These are phyloP conservation scores for Hypercompe scribonia DNA, from an alignment of 2,888 invertebrate species.

Conservation along the genomic window DNA sequence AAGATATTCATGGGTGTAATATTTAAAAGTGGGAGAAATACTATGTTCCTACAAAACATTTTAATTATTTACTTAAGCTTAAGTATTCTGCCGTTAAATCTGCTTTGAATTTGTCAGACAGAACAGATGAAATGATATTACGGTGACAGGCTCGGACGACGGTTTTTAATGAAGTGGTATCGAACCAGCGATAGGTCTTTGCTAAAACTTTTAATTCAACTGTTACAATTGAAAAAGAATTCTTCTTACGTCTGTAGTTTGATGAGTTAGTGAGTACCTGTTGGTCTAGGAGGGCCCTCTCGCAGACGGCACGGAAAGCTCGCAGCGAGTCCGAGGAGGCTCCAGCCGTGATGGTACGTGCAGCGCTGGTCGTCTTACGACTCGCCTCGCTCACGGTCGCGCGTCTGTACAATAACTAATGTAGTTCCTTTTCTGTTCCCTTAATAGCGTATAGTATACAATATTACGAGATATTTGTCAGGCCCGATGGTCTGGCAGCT, in stretches of 20 bases:
- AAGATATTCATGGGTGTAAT: too few relatives aligned
- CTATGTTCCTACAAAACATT: neutral
- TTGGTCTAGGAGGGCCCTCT: constrained; percentile 70
- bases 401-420: neutral
- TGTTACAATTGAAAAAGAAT: neutral
- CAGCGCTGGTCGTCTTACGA: constrained; percentile 35
- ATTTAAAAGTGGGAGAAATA: neutral
- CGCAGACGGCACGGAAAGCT: constrained; percentile 68
- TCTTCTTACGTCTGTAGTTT: neutral
- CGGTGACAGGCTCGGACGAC: too few relatives aligned
- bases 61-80: too few relatives aligned
- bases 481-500: too few relatives aligned
- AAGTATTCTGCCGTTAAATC: too few relatives aligned
- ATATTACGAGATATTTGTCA: neutral
- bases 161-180: too few relatives aligned
- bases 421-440: neutral
- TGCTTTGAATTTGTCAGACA: too few relatives aligned
- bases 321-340: constrained; percentile 62
- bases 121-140: too few relatives aligned
- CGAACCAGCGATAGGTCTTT: neutral
- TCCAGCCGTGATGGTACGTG: constrained; percentile 28
- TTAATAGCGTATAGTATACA: neutral
- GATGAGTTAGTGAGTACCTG: constrained; percentile 43
- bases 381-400: constrained; percentile 7
- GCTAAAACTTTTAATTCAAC: neutral